phyloP scores from a whole-genome alignment of 2,888 invertebrate genomes.

The Emesis russula region DNA sequence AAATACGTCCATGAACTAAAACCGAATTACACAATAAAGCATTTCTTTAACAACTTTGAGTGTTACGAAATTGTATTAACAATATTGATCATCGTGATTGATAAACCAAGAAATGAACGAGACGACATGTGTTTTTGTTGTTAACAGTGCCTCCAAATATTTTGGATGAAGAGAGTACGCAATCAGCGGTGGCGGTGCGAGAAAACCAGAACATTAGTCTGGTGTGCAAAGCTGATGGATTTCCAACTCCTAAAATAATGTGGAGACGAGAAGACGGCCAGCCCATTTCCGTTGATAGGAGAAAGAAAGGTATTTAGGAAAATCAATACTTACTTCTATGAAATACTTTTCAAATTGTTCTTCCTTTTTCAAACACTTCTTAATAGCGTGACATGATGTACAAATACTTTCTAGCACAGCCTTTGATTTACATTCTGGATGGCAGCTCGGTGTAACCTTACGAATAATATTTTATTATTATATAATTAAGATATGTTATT shows the following conservation, averaged over 20 bases:
- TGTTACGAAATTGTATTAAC: too few relatives aligned
- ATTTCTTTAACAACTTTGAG: too few relatives aligned
- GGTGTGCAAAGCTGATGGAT: slow-evolving; percentile 99
- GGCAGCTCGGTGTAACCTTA: slow-evolving; percentile 92
- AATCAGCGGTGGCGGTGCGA: slow-evolving; percentile 99
- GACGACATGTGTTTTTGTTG: too few relatives aligned
- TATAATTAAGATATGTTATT: too few relatives aligned
- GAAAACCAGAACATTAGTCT: slow-evolving; percentile 99
- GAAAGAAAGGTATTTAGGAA: slow-evolving; percentile 99
- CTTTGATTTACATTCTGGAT: slow-evolving; percentile 93
- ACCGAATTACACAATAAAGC: too few relatives aligned
- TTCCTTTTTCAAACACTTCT: slow-evolving; percentile 91
- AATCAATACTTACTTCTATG: slow-evolving; percentile 91
- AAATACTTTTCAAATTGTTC: slow-evolving; percentile 92
- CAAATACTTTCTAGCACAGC: slow-evolving; percentile 92
- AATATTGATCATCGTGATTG: too few relatives aligned
- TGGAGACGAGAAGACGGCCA: slow-evolving; percentile 99
- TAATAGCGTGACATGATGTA: slow-evolving; percentile 92
- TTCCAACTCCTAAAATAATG: slow-evolving; percentile 99
- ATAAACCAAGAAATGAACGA: too few relatives aligned
- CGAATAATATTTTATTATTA: slow-evolving; percentile 37
- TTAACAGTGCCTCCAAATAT: slow-evolving; percentile 99
- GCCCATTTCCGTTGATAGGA: slow-evolving; percentile 98
- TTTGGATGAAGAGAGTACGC: slow-evolving; percentile 99
- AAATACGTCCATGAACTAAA: too few relatives aligned